Evolutionary conservation across 2,797 vertebrate species (phyloP).

Genomic region (Danio choprae): DNA sequence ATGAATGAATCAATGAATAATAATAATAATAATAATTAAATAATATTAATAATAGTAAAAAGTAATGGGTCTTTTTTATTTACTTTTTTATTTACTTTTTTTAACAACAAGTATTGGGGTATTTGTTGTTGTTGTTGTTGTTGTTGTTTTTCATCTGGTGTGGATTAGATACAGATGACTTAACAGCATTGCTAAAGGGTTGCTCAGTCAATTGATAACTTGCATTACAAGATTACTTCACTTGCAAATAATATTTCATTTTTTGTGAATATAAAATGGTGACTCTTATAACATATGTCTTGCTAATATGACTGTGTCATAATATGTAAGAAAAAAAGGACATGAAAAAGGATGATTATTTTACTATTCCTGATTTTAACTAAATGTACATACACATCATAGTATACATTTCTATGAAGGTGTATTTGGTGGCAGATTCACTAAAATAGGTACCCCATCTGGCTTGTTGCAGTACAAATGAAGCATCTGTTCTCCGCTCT

Average conservation of each 20-base stretch:
- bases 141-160: background rate
- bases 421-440: background rate
- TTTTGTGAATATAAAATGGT: background rate
- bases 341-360: background rate
- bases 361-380: background rate
- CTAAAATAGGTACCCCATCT: background rate
- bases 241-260: background rate
- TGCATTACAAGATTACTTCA: background rate
- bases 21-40: background rate
- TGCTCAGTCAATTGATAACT: background rate
- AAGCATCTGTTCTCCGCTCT: background rate
- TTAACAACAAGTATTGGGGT: too few species aligned
- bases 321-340: background rate
- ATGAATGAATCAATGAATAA: too few species aligned
- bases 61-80: background rate
- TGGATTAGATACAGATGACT: background rate
- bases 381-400: background rate
- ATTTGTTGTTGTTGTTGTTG: background rate
- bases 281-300: background rate
- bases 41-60: background rate
- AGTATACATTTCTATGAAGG: background rate
- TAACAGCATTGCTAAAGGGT: background rate
- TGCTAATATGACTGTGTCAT: background rate
- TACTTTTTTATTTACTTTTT: too few species aligned
- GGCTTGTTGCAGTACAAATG: background rate